A percentile compares a stretch with the other conserved stretches of the same genome.
phyloP scores from a whole-genome alignment of 2,113 vertebrate genomes.

The Archilochus colubris region DNA sequence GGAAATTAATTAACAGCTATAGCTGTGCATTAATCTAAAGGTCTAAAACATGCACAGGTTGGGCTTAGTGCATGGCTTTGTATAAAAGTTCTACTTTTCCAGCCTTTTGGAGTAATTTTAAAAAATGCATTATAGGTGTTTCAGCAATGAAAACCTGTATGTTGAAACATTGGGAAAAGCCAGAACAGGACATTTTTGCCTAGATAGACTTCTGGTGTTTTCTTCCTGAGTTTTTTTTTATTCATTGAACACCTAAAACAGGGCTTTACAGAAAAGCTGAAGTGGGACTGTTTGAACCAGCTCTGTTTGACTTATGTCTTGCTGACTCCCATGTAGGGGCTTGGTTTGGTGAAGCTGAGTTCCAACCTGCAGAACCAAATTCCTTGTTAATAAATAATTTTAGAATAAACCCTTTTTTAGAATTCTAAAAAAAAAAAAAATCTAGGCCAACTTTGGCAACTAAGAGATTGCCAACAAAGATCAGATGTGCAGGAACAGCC shows the following conservation, averaged over 20 bases:
- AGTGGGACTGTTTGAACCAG: rapidly evolving
- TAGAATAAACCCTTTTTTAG: neutral
- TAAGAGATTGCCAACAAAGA: neutral
- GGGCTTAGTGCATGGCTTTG: neutral
- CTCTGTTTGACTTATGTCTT: neutral
- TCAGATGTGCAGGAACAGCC: neutral
- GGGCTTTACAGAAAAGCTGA: neutral
- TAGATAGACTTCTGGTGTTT: neutral
- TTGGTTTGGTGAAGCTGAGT: neutral
- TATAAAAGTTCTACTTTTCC: neutral
- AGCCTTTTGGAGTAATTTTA: neutral
- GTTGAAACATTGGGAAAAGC: neutral
- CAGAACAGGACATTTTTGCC: neutral
- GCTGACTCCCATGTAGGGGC: neutral
- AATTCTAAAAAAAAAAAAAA: neutral
- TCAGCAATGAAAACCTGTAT: neutral
- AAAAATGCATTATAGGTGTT: neutral
- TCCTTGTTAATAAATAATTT: neutral
- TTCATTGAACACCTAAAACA: neutral
- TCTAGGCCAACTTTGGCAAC: neutral
- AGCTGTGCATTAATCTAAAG: neutral
- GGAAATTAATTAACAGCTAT: neutral
- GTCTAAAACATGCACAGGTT: neutral
- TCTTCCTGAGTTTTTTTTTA: neutral
- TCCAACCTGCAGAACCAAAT: neutral